Evolutionary conservation across 2,113 vertebrate genomes (phyloP).

Genomic region (Neolamprologus sp.): DNA sequence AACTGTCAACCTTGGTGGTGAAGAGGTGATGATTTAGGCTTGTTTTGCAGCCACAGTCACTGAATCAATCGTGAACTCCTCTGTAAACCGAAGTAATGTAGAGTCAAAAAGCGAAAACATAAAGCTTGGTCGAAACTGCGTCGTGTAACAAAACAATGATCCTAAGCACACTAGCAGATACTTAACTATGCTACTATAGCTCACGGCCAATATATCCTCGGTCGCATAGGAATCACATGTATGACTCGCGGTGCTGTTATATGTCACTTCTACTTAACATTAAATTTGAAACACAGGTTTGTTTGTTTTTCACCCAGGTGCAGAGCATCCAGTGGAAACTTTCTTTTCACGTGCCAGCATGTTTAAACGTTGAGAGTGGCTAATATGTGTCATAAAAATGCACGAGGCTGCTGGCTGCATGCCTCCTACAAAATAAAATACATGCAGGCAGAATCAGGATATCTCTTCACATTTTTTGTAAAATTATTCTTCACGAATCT

Average conservation of each 20-base stretch:
- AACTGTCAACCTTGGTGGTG: background rate
- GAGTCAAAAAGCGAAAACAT: background rate
- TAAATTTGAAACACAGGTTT: background rate
- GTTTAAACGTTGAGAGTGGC: background rate
- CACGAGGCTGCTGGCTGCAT: background rate
- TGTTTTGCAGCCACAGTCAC: background rate
- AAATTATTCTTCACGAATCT: background rate
- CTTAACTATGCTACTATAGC: background rate
- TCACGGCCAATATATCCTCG: fast-evolving
- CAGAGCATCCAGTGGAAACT: background rate
- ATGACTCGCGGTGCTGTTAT: background rate
- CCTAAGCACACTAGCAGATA: background rate
- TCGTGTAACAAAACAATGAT: background rate
- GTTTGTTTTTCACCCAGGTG: fast-evolving
- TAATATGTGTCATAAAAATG: background rate
- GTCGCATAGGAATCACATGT: background rate
- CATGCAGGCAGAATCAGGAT: background rate
- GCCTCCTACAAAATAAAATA: background rate
- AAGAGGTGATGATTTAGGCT: background rate
- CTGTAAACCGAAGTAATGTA: background rate
- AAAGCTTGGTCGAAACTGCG: background rate
- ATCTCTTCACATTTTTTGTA: background rate
- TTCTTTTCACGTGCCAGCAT: background rate
- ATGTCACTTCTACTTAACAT: background rate
- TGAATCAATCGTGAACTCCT: fast-evolving